A percentile compares a stretch with the other conserved stretches of the same genome.
phyloP scores from a whole-genome alignment of 2,888 invertebrate genomes.

The Andrena fulva region DNA sequence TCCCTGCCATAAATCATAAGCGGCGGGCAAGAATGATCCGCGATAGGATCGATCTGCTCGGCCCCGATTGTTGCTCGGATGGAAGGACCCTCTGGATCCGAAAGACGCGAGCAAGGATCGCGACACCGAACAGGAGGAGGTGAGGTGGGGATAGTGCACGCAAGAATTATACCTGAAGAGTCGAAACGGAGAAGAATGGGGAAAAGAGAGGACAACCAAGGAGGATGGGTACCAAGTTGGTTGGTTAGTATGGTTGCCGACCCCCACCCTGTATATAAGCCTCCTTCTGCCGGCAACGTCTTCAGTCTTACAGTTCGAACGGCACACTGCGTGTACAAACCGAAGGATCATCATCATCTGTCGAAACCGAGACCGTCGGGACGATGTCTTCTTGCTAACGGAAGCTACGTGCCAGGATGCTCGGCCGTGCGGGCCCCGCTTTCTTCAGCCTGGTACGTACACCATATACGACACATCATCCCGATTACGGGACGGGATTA shows the following conservation, averaged over 20 bases:
- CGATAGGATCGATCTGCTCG: slow-evolving; percentile 14
- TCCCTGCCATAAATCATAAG: background rate
- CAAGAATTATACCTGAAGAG: slow-evolving; percentile 61
- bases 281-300: slow-evolving; percentile 76
- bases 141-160: slow-evolving; percentile 44
- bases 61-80: background rate
- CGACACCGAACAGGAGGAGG: slow-evolving; percentile 8
- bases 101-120: slow-evolving; percentile 30
- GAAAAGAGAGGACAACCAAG: slow-evolving; percentile 69
- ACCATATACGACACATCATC: slow-evolving; percentile 19
- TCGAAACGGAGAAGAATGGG: slow-evolving; percentile 66
- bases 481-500: slow-evolving; percentile 21
- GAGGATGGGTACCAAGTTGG: slow-evolving; percentile 78
- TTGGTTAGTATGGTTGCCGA: slow-evolving; percentile 74
- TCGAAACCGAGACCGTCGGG: slow-evolving; percentile 44
- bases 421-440: slow-evolving; percentile 71
- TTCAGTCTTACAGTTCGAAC: slow-evolving; percentile 81
- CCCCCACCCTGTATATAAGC: slow-evolving; percentile 82
- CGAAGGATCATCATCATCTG: slow-evolving; percentile 65
- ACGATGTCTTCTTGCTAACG: slow-evolving; percentile 65
- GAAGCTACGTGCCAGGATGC: slow-evolving; percentile 70
- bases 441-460: slow-evolving; percentile 78
- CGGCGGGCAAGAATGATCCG: background rate
- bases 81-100: slow-evolving; percentile 16
- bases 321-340: slow-evolving; percentile 73